Percentiles rank a stretch among this genome's conserved stretches.
Evolutionary conservation across 2,113 vertebrate species (phyloP).

Genomic region (Silurus glanis): DNA sequence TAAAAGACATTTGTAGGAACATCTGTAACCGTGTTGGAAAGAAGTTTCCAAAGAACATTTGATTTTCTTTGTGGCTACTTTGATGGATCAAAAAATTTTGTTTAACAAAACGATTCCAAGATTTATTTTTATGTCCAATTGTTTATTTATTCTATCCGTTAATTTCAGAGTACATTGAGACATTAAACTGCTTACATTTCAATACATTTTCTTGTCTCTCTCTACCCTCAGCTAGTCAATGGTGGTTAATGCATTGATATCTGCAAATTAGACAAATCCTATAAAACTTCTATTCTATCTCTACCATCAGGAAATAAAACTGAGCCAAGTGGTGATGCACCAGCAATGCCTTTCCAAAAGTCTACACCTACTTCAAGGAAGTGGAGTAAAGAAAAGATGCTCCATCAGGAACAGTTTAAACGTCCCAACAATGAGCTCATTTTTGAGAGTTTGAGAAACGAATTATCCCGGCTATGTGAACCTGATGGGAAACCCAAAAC

Average conservation of each 20-base stretch:
- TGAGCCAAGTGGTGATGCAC: not conserved
- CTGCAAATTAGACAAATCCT: too few relatives aligned
- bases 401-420: not conserved
- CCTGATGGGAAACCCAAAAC: not conserved
- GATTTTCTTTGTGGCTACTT: too few relatives aligned
- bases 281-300: not conserved
- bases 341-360: not conserved
- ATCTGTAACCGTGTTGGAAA: too few relatives aligned
- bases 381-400: not conserved
- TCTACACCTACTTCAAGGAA: not conserved
- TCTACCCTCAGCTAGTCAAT: not conserved
- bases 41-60: too few relatives aligned
- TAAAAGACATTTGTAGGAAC: too few relatives aligned
- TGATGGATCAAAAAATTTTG: too few relatives aligned
- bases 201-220: not conserved
- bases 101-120: too few relatives aligned
- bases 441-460: not conserved
- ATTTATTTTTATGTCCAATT: too few relatives aligned
- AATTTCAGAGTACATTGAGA: too few relatives aligned
- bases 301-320: conserved; percentile 13
- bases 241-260: not conserved
- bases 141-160: too few relatives aligned
- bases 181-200: too few relatives aligned
- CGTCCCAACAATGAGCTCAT: not conserved
- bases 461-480: not conserved